A percentile compares a stretch with the other conserved stretches of the same genome.
Evolutionary conservation across 1,140 invertebrate genomes (phyloP).

Genomic region (Pemphigus obesinymphae): DNA sequence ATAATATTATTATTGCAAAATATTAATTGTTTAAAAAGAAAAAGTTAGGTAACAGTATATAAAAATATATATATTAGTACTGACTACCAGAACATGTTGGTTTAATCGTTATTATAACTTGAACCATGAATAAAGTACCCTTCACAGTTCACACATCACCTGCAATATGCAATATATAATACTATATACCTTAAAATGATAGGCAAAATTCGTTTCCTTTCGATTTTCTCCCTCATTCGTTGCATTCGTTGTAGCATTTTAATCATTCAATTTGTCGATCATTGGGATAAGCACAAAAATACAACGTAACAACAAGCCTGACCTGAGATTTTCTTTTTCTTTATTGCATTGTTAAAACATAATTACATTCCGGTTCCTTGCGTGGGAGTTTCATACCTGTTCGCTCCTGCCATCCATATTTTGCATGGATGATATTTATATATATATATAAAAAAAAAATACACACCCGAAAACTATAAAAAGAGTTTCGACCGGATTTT

Average conservation of each 20-base stretch:
- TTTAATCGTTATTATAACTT: background rate
- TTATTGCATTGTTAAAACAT: background rate
- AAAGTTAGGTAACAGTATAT: too few relatives aligned
- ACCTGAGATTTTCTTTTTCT: background rate
- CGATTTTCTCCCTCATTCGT: background rate
- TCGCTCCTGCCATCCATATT: background rate
- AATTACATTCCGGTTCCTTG: constrained; percentile 17
- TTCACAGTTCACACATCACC: constrained; percentile 1
- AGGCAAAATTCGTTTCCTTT: background rate
- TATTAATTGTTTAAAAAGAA: too few relatives aligned
- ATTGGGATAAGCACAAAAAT: background rate
- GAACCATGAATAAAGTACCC: background rate
- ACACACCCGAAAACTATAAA: background rate
- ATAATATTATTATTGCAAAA: too few relatives aligned
- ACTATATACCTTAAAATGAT: background rate
- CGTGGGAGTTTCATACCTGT: constrained; percentile 13
- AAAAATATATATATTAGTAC: background rate
- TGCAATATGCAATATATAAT: background rate
- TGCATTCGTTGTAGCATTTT: background rate
- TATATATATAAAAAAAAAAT: background rate
- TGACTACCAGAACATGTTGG: background rate
- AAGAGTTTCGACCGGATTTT: constrained; percentile 25
- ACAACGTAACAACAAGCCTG: background rate
- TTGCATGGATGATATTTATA: background rate
- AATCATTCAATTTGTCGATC: constrained; percentile 26